Percentiles rank a stretch among this genome's conserved stretches.
phyloP scores from a whole-genome alignment of 1,140 invertebrate genomes.

The Ephestia elutella region DNA sequence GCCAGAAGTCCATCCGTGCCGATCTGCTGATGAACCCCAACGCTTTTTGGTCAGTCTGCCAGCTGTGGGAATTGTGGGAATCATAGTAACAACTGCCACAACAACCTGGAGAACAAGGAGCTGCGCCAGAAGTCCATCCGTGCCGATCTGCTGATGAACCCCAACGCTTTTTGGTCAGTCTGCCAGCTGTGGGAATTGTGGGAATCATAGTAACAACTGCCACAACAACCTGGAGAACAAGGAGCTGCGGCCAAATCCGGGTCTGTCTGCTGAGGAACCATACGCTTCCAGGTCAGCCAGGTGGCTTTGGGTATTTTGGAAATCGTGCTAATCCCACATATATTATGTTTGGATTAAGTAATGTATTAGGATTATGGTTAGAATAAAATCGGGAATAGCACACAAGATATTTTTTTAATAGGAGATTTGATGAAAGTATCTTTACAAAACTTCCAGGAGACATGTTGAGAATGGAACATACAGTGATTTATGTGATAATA shows the following conservation, averaged over 20 bases:
- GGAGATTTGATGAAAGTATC: no score
- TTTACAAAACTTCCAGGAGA: no score
- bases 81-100: no score
- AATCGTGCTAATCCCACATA: no score
- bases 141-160: slow-evolving; percentile 94
- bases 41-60: slow-evolving; percentile 69
- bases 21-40: slow-evolving; percentile 95
- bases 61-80: slow-evolving; percentile 35
- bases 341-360: no score
- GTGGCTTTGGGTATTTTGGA: slow-evolving; percentile 35
- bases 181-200: no score
- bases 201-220: slow-evolving; percentile 98
- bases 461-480: no score
- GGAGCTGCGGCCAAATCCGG: slow-evolving; percentile 94
- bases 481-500: no score
- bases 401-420: no score
- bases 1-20: slow-evolving; percentile 93
- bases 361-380: no score
- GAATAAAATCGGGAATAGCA: no score
- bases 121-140: slow-evolving; percentile 95
- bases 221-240: slow-evolving; percentile 98
- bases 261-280: slow-evolving; percentile 96
- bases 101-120: slow-evolving; percentile 96
- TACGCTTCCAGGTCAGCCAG: slow-evolving; percentile 70
- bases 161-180: slow-evolving; percentile 75